Percentiles rank a stretch among this genome's conserved stretches.
Conservation (phyloP, 2,797 vertebrate genomes). For the Setipinna tenuifilis region DNA sequence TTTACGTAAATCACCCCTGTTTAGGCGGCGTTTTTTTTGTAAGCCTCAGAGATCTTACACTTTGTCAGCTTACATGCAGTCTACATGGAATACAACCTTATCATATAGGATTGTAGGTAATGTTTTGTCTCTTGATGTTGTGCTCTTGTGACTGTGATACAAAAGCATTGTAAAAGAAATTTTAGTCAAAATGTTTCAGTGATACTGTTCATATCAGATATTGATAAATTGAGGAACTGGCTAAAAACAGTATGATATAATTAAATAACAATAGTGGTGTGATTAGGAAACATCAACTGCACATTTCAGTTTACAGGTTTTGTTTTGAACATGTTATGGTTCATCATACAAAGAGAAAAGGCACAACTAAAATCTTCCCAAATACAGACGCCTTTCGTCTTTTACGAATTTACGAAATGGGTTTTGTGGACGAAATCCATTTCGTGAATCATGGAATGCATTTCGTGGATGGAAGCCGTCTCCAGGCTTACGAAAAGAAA, state of each 20-base stretch:
- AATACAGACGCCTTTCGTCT: no score
- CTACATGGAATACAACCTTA: conserved; percentile 5
- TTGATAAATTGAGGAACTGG: neutral
- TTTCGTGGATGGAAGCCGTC: no score
- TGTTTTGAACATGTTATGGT: neutral
- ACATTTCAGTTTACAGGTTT: neutral
- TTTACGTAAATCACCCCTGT: neutral
- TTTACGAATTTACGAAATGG: no score
- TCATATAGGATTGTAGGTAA: neutral
- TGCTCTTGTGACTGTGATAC: neutral
- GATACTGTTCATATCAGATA: neutral
- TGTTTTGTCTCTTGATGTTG: neutral
- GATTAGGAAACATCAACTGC: neutral
- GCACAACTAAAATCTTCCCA: neutral
- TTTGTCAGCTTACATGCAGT: neutral
- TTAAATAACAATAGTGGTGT: neutral
- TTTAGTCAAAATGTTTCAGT: neutral
- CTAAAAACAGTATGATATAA: neutral
- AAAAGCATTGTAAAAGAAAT: conserved; percentile 32
- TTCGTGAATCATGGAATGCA: no score
- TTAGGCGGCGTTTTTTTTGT: neutral
- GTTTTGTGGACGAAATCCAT: no score
- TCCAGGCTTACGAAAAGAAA: no score
- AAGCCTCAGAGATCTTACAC: neutral
- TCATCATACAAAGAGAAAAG: neutral